These are phyloP conservation scores for Drosophila limbata DNA, from an alignment of 2,888 invertebrate genomes.

Conservation along the genomic window DNA sequence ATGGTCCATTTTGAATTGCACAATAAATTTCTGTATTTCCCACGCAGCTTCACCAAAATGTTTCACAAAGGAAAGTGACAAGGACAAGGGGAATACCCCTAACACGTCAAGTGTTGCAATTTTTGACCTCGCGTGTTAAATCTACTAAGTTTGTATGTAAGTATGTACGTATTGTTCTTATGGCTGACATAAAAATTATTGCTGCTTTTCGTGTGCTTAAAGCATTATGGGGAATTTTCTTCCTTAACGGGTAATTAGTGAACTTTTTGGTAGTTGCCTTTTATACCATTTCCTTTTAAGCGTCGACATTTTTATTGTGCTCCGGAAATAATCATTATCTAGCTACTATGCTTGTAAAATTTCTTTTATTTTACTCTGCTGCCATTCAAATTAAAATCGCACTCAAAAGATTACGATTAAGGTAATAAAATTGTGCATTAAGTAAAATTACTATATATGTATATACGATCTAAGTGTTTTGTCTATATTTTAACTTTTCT, in stretches of 20 bases:
- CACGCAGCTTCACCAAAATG: conserved; percentile 40
- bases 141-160: conserved; percentile 13
- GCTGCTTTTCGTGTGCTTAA: conserved; percentile 32
- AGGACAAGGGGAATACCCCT: conserved; percentile 9
- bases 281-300: conserved; percentile 17
- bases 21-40: conserved; percentile 47
- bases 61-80: conserved; percentile 33
- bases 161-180: conserved; percentile 28
- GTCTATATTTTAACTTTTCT: neutral
- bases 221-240: conserved; percentile 38
- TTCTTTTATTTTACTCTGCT: conserved; percentile 5
- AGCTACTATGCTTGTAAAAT: conserved; percentile 3
- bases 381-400: conserved; percentile 2
- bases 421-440: neutral
- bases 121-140: conserved; percentile 36
- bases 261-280: conserved; percentile 51
- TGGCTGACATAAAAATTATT: conserved; percentile 61
- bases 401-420: neutral
- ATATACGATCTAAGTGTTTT: neutral
- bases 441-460: neutral
- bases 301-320: conserved; percentile 8
- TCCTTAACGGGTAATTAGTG: conserved; percentile 69
- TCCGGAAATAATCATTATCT: conserved; percentile 9
- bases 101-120: conserved; percentile 37
- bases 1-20: conserved; percentile 43